These are phyloP conservation scores for Poecilia gillii DNA, from an alignment of 2,797 vertebrate genomes.

Conservation along the genomic window DNA sequence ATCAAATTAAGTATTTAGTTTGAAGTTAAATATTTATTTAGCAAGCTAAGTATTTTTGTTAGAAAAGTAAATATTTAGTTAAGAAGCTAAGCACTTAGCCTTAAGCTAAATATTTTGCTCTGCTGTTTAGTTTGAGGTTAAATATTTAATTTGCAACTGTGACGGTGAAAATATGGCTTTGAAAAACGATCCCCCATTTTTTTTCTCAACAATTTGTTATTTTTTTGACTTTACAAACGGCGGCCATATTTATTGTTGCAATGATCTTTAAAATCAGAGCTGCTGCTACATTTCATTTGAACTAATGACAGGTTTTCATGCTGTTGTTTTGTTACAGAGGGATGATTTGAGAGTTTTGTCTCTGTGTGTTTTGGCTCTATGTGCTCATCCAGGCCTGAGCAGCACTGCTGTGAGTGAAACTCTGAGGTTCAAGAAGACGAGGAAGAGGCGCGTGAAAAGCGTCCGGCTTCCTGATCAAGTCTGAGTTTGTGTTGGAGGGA, in stretches of 20 bases:
- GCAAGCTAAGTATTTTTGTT: neutral
- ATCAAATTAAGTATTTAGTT: too few species aligned
- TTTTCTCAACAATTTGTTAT: neutral
- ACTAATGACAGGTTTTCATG: too few species aligned
- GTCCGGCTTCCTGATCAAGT: slow-evolving; percentile 30
- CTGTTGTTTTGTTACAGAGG: neutral
- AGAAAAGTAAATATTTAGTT: neutral
- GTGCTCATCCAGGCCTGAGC: neutral
- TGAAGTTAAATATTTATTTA: too few species aligned
- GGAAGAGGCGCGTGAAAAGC: slow-evolving; percentile 12
- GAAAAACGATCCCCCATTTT: neutral
- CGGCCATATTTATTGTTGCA: neutral
- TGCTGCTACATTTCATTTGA: too few species aligned
- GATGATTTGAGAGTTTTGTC: neutral
- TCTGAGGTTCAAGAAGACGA: neutral
- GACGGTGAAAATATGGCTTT: neutral
- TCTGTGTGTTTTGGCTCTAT: too few species aligned
- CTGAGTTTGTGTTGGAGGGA: slow-evolving; percentile 15
- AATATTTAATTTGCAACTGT: neutral
- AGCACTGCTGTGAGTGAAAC: neutral
- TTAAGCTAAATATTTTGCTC: neutral
- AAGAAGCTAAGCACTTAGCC: neutral
- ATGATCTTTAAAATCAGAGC: too few species aligned
- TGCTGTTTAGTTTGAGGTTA: neutral
- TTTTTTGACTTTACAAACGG: neutral